These are phyloP conservation scores for Aepyceros melampus DNA, from an alignment of 2,113 vertebrate species.

Conservation along the genomic window DNA sequence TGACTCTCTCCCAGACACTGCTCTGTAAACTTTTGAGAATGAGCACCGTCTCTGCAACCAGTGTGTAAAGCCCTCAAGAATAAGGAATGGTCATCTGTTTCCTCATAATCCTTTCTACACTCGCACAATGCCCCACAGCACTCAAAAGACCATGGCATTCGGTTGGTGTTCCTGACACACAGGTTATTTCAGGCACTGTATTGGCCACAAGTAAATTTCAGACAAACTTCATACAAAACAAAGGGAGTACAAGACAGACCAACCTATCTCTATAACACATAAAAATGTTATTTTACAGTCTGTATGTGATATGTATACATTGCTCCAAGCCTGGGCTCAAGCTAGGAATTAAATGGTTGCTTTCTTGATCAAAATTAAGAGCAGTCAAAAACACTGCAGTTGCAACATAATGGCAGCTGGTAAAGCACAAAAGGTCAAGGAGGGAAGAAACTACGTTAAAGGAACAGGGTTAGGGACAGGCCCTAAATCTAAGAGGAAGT, in stretches of 20 bases:
- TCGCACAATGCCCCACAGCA: background rate
- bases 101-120: background rate
- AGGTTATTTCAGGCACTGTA: background rate
- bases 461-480: background rate
- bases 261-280: background rate
- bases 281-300: background rate
- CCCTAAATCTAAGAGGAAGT: background rate
- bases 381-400: slow-evolving; percentile 33
- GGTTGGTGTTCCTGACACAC: background rate
- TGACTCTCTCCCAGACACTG: background rate
- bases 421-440: background rate
- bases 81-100: background rate
- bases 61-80: background rate
- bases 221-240: background rate
- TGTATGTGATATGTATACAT: background rate
- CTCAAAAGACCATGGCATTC: background rate
- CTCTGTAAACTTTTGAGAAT: background rate
- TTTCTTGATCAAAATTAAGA: background rate
- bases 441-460: slow-evolving; percentile 4
- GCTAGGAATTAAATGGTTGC: background rate
- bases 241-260: background rate
- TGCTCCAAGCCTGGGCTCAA: background rate
- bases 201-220: background rate
- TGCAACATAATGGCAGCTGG: slow-evolving; percentile 25
- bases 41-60: slow-evolving; percentile 8